A percentile compares a stretch with the other conserved stretches of the same genome.
Conservation (phyloP, 1,140 invertebrate species). For the Steinernema khuongi region DNA sequence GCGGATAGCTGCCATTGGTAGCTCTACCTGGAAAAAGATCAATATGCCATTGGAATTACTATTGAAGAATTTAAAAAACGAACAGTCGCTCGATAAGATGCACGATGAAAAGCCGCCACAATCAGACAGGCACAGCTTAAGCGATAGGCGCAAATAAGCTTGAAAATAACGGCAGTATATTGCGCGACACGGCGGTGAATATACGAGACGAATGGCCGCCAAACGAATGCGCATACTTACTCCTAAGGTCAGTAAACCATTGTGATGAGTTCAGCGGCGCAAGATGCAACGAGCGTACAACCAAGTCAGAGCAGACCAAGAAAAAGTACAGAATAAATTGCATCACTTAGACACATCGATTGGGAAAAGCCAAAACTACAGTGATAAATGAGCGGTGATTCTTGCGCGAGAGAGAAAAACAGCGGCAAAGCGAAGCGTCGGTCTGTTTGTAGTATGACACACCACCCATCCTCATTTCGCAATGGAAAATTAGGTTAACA, state of each 20-base stretch:
- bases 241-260: not conserved
- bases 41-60: too few relatives aligned
- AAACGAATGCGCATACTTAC: not conserved
- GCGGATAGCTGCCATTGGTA: slow-evolving; percentile 77
- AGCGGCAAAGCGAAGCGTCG: not conserved
- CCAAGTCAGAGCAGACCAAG: not conserved
- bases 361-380: not conserved
- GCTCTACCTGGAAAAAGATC: slow-evolving; percentile 1
- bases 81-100: too few relatives aligned
- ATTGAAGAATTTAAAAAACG: too few relatives aligned
- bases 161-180: too few relatives aligned
- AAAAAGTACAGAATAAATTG: not conserved
- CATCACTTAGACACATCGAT: not conserved
- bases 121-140: not conserved
- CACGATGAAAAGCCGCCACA: too few relatives aligned
- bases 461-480: not conserved
- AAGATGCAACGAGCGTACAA: not conserved
- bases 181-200: too few relatives aligned
- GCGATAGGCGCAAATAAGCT: not conserved
- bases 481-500: not conserved
- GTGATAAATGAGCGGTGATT: not conserved
- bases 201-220: not conserved
- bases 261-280: not conserved
- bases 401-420: not conserved
- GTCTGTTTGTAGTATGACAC: not conserved